phyloP scores from a whole-genome alignment of 2,888 invertebrate genomes.

The Labia minor region DNA sequence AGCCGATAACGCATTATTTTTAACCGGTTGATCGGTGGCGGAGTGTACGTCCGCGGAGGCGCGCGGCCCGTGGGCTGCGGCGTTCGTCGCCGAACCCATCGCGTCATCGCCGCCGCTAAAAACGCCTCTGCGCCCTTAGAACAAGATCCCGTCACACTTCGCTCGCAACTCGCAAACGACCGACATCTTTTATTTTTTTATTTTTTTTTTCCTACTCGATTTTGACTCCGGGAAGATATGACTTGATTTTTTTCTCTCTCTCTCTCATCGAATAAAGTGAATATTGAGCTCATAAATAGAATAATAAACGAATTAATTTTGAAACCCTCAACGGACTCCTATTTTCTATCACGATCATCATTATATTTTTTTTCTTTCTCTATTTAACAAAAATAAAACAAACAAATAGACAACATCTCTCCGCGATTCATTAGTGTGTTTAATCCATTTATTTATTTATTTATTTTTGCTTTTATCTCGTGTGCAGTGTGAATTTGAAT shows the following conservation, averaged over 20 bases:
- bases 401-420: no score
- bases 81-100: neutral
- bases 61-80: neutral
- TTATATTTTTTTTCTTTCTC: no score
- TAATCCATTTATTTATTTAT: neutral
- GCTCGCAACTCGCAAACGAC: conserved; percentile 86
- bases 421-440: neutral
- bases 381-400: conserved; percentile 22
- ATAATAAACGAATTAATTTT: no score
- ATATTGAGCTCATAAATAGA: no score
- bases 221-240: conserved; percentile 53
- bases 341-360: no score
- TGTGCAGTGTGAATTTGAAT: conserved; percentile 23
- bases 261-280: no score
- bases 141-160: conserved; percentile 51
- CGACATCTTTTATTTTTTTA: conserved; percentile 59
- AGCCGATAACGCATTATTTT: neutral
- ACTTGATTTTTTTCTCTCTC: conserved; percentile 26
- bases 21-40: neutral
- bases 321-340: no score
- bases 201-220: conserved; percentile 44
- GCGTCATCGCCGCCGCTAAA: conserved; percentile 18
- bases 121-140: conserved; percentile 20
- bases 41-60: neutral
- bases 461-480: neutral